Evolutionary conservation across 2,797 vertebrate species (phyloP).

Genomic region (Melanitta fusca): DNA sequence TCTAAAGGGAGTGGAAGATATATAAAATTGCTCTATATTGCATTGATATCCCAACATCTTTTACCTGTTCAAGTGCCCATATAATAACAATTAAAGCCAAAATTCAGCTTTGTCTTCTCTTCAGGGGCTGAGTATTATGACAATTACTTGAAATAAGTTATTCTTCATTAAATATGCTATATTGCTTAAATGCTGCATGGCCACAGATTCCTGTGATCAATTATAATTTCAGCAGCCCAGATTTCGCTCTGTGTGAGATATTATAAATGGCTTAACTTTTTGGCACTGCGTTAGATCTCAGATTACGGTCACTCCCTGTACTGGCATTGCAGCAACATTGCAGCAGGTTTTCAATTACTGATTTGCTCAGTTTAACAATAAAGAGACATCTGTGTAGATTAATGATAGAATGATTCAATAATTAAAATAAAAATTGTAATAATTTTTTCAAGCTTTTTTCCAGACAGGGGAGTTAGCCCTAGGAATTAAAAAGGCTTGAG

Average conservation of each 20-base stretch:
- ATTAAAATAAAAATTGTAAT: background rate
- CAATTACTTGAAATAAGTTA: background rate
- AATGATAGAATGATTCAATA: background rate
- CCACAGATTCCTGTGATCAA: background rate
- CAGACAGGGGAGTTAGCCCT: background rate
- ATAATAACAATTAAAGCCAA: background rate
- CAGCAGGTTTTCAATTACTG: background rate
- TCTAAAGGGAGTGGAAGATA: background rate
- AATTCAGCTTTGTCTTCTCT: background rate
- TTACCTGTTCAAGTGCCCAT: background rate
- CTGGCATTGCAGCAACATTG: background rate
- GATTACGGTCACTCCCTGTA: background rate
- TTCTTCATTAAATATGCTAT: background rate
- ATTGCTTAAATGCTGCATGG: background rate
- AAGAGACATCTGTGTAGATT: background rate
- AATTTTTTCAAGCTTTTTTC: background rate
- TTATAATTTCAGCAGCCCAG: background rate
- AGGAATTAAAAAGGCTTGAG: background rate
- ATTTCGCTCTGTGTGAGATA: background rate
- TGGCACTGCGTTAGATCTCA: background rate
- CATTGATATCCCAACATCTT: background rate
- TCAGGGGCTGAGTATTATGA: background rate
- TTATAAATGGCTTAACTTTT: background rate
- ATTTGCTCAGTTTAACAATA: background rate
- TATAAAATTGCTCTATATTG: background rate